Evolutionary conservation across 30 jellyfish, hydroid and myxozoan species (phyloP), one percentile per base, ranked within the genome.

Genomic region (Hydra vulgaris): DNA sequence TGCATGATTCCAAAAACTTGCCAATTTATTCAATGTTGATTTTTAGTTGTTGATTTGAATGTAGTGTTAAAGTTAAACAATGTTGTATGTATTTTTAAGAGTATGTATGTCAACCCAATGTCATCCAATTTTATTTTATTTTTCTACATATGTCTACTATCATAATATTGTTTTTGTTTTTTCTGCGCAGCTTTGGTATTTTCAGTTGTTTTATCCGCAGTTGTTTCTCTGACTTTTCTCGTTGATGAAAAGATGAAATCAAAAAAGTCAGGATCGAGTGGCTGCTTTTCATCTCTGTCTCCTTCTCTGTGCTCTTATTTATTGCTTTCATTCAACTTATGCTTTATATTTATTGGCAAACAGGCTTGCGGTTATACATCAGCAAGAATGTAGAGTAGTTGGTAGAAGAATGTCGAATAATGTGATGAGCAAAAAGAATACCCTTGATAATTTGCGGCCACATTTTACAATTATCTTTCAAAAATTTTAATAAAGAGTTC

Each of bases 311-410:
- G 12, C 12, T 40, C 61, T 40, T 12, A 12, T 40, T 40, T 12
- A 12, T 40, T 40, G 61, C 61, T 40, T 40, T 40, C 61, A 66
- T 54, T 79, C 19, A 0, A 16, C 15, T 79, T 66, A 23, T 54
- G 69, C 83, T 79, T 79, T 8, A 79, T 68, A 79, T 79, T 84
- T 0, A 79, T 79, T 18, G 86, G 85, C 61, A 79, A 54, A 72
- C 25, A 5, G 86, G 83, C 68, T 54, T 17, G 25, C 86, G 70
- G 79, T 76, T 76, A 76, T 25, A 76, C 78, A 25, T 76, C 84
- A 27, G 25, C 79, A 25, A 7, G 79, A 76, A 76, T 0, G 84
- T 12, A 0, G 84, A 76, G 0, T 76, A 76, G 23, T 76, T 76
- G 25, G 79, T 54, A 18, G 79, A 76, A 53, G 82, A 76, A 76